Conservation (phyloP, 1,140 invertebrate species). For the Rhagoletis zephyria region DNA sequence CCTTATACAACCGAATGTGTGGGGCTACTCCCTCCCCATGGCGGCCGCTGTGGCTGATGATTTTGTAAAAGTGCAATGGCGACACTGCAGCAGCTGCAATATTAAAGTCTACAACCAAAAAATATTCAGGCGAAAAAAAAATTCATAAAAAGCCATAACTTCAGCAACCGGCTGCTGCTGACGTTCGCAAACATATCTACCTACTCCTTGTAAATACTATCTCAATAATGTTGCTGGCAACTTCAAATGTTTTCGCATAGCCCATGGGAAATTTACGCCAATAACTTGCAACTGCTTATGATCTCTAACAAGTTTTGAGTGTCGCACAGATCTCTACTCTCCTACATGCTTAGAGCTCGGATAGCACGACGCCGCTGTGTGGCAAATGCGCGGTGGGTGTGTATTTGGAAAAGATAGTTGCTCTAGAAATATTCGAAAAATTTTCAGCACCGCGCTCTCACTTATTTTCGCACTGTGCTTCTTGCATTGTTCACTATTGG, state of each 20-base stretch:
- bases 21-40: too few relatives aligned
- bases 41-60: neutral
- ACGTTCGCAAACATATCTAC: neutral
- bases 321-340: neutral
- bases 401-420: neutral
- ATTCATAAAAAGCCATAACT: slow-evolving; percentile 18
- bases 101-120: neutral
- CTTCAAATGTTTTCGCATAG: slow-evolving; percentile 30
- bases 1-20: too few relatives aligned
- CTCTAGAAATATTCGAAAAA: neutral
- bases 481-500: neutral
- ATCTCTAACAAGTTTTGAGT: slow-evolving; percentile 47
- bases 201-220: neutral
- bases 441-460: neutral
- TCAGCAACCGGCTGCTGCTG: slow-evolving; percentile 7
- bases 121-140: neutral
- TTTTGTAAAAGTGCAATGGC: neutral
- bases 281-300: slow-evolving; percentile 51
- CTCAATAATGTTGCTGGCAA: slow-evolving; percentile 33
- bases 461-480: neutral
- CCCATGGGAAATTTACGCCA: slow-evolving; percentile 49
- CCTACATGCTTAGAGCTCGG: neutral
- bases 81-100: neutral
- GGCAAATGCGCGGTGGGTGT: neutral
- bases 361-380: neutral